Base-by-base conservation (phyloP, 2,888 invertebrate species). In the Scelioninae gen. 1 region DNA sequence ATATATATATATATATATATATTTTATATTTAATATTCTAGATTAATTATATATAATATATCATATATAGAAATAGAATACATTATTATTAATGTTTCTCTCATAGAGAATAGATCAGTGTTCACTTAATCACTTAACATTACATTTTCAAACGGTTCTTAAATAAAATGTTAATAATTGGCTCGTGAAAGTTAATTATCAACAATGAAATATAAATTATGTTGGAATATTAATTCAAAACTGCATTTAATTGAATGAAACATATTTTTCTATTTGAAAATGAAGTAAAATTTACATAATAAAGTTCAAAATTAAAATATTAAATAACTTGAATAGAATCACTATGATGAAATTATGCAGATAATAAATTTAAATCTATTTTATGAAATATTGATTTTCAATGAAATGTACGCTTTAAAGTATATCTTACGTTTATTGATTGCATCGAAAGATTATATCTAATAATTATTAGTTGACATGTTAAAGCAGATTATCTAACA, bases 21-120 rank as follows among this genome's bases (percentile, higher is more conserved):
- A 31, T 49, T 7, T 71, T 38, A 45, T 32, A 63, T 32, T 49
- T 23, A 38, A 71, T 58, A 23, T 11, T 53, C n/a, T n/a, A n/a
- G 10, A 40, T 51, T 49, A 31, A 53, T 32, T 23, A 49, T 58
- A 71, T 31, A 58, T 56, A 34, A 68, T 34, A 60, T 49, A 58
- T 66, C n/a, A n/a, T n/a, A 53, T 15, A 34, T 58, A 71, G 58
- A 47, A 56, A 60, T 60, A 71, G 71, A 71, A 31, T 47, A 58
- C 32, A 13, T 47, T 43, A 23, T 60, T 38, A 51, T 51, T 32
- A 40, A 53, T 66, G 66, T 66, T 66, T 32, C 32, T 62, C 32
- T 49, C 10, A 62, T 62, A 72, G 47, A 16, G 11, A 62, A 13
- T 51, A 71, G 58, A 58, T 58, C 9, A 8, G 29, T 71, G 69